Percentiles rank a stretch among this genome's conserved stretches.
Conservation (phyloP, 2,797 vertebrate genomes). For the Chlorospingus semifuscus region DNA sequence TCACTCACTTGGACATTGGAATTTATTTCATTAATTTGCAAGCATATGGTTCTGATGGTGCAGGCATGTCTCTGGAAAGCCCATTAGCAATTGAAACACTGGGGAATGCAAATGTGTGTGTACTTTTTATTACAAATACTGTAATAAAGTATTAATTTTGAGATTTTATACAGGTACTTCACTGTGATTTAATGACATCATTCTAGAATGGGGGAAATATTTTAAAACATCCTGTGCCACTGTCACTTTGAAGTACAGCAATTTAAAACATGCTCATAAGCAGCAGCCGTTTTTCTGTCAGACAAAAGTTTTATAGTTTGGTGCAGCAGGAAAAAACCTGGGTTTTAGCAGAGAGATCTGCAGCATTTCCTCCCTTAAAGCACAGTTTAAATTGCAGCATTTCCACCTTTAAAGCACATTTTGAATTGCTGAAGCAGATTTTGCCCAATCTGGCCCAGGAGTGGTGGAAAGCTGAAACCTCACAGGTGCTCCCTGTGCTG, state of each 20-base stretch:
- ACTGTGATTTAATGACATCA: not conserved
- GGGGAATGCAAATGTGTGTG: not conserved
- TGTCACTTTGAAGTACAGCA: not conserved
- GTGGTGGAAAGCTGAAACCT: not conserved
- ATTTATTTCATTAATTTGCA: not conserved
- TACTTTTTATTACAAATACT: not conserved
- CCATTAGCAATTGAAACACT: not conserved
- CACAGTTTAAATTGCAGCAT: not conserved
- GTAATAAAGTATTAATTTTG: not conserved
- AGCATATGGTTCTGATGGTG: not conserved
- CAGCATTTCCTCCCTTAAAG: too few relatives aligned
- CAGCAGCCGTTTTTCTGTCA: slow-evolving; percentile 6
- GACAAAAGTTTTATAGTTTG: not conserved
- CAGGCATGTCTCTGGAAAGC: not conserved
- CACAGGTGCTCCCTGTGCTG: not conserved
- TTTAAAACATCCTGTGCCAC: not conserved
- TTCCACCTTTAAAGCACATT: not conserved
- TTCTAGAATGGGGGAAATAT: not conserved
- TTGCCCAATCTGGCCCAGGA: not conserved
- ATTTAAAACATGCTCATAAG: slow-evolving; percentile 1
- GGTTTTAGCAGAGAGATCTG: not conserved
- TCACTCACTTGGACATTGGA: not conserved
- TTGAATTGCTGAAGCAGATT: not conserved
- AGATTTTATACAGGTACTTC: not conserved
- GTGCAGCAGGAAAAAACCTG: not conserved